A percentile compares a stretch with the other conserved stretches of the same genome.
These are phyloP conservation scores for Ia io DNA, from an alignment of 2,113 vertebrate species.

Conservation along the genomic window DNA sequence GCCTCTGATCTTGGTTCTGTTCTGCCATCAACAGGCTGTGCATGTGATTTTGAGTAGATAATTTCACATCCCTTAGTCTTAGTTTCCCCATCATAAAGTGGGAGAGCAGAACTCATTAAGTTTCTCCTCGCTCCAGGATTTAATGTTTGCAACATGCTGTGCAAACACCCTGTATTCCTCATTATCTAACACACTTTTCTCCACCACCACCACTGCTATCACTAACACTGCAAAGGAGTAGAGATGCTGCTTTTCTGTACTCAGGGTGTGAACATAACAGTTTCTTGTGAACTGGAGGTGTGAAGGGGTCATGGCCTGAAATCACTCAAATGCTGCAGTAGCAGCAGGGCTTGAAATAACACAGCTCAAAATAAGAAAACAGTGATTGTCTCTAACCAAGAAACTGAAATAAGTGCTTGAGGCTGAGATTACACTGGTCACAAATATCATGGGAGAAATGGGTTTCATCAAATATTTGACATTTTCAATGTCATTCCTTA, in stretches of 20 bases:
- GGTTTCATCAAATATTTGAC: neutral
- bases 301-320: neutral
- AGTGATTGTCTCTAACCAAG: constrained; percentile 31
- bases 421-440: constrained; percentile 19
- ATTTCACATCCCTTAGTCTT: neutral
- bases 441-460: constrained; percentile 9
- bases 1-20: neutral
- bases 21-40: neutral
- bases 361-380: constrained; percentile 20
- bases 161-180: neutral
- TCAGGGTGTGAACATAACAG: neutral
- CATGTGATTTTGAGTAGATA: neutral
- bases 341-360: neutral
- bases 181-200: neutral
- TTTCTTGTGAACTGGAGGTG: constrained; percentile 30
- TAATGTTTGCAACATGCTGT: neutral
- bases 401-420: constrained; percentile 28
- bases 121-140: neutral
- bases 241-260: neutral
- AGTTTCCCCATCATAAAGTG: neutral
- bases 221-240: neutral
- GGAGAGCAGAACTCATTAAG: neutral
- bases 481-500: neutral
- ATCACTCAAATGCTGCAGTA: neutral
- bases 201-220: neutral